Evolutionary conservation across 2,888 invertebrate genomes (phyloP).

Genomic region (Rhyacophila evoluta): DNA sequence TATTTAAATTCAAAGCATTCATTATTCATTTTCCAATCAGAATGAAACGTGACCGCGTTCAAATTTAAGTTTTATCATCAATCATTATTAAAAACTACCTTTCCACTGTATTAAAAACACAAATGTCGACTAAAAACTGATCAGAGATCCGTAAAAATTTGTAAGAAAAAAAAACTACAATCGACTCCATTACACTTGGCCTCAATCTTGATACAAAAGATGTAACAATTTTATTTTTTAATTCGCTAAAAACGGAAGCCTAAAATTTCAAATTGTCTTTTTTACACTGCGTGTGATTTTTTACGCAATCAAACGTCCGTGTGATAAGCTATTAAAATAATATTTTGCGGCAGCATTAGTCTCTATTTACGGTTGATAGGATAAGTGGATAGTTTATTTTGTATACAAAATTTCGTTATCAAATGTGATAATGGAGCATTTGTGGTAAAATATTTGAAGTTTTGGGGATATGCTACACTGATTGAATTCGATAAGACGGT

Average conservation of each 20-base stretch:
- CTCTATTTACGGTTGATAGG: too few relatives aligned
- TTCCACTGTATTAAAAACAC: not conserved
- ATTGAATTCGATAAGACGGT: too few relatives aligned
- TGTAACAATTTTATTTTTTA: not conserved
- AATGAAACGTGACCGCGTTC: not conserved
- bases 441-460: too few relatives aligned
- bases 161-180: not conserved
- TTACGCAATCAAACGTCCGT: too few relatives aligned
- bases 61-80: not conserved
- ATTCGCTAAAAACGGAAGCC: not conserved
- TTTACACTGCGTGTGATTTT: not conserved
- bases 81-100: not conserved
- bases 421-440: too few relatives aligned
- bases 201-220: slow-evolving; percentile 12
- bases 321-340: too few relatives aligned
- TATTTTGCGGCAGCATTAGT: too few relatives aligned
- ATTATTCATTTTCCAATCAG: slow-evolving; percentile 11
- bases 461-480: too few relatives aligned
- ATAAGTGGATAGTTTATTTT: too few relatives aligned
- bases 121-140: not conserved
- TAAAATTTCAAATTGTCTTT: not conserved
- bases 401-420: too few relatives aligned
- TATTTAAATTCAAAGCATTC: not conserved
- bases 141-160: not conserved
- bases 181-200: not conserved